Evolutionary conservation across 2,888 invertebrate genomes (phyloP).

Genomic region (Agrochola lychnidis): DNA sequence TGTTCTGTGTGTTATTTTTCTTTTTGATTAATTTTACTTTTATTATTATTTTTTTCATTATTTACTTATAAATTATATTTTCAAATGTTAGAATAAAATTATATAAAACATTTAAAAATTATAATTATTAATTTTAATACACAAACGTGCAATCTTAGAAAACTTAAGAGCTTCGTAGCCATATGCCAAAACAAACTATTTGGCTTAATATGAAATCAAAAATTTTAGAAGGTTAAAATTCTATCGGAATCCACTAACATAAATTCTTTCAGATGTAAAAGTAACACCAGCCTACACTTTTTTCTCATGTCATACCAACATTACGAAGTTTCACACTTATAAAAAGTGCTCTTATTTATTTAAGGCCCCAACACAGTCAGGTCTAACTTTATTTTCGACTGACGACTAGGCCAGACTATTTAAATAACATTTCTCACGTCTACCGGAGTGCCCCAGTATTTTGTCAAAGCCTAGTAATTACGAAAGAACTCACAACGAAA

Average conservation of each 20-base stretch:
- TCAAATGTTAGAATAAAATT: too few species aligned
- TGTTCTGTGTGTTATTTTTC: neutral
- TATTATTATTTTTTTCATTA: too few species aligned
- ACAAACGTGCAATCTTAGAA: neutral
- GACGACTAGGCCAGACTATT: neutral
- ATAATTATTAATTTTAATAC: neutral
- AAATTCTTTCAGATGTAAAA: neutral
- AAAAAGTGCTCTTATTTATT: conserved; percentile 2
- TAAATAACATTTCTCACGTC: conserved; percentile 13
- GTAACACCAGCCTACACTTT: neutral
- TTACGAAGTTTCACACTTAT: neutral
- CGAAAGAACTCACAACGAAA: conserved; percentile 47
- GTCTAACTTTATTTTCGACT: neutral
- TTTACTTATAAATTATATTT: too few species aligned
- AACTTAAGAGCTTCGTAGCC: neutral
- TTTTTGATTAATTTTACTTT: neutral
- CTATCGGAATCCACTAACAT: too few species aligned
- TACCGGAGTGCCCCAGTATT: conserved; percentile 2
- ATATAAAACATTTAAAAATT: too few species aligned
- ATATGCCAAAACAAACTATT: neutral
- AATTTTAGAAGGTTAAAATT: too few species aligned
- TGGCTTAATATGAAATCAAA: too few species aligned
- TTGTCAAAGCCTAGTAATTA: conserved; percentile 47
- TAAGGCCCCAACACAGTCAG: neutral
- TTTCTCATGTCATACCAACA: neutral